Conservation (phyloP, 2,888 invertebrate species). For the Ischnus inquisitorius region DNA sequence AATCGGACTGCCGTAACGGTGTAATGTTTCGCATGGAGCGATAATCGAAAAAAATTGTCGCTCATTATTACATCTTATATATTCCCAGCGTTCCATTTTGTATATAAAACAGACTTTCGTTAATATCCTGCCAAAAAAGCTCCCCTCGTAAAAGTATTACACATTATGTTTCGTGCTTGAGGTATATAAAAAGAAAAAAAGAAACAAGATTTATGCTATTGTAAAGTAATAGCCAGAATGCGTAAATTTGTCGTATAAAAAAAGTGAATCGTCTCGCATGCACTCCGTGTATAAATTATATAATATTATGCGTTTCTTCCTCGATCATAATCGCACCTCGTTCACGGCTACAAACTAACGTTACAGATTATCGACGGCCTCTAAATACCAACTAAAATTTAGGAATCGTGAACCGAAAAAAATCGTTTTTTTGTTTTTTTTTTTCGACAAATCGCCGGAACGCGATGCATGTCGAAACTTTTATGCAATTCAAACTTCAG, state of each 20-base stretch:
- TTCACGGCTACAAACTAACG: conserved; percentile 44
- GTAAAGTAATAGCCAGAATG: conserved; percentile 21
- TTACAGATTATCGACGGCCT: conserved; percentile 38
- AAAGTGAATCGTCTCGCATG: conserved; percentile 21
- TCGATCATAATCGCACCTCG: conserved; percentile 31
- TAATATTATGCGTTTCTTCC: conserved; percentile 52
- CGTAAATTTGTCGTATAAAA: conserved; percentile 29
- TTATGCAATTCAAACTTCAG: background rate
- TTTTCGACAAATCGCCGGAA: background rate
- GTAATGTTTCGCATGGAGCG: background rate
- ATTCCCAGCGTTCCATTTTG: conserved; percentile 40
- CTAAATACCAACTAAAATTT: conserved; percentile 22
- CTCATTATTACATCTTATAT: conserved; percentile 31
- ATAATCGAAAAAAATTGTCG: conserved; percentile 33
- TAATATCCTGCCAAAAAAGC: conserved; percentile 34
- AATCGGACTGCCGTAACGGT: conserved; percentile 2
- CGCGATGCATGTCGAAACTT: conserved; percentile 5
- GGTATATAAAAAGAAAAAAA: conserved; percentile 40
- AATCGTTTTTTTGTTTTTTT: conserved; percentile 6
- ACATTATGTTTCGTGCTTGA: background rate
- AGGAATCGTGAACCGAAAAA: conserved; percentile 24
- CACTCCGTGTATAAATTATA: conserved; percentile 27
- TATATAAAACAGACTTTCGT: conserved; percentile 53
- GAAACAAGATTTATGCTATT: conserved; percentile 5
- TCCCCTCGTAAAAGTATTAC: conserved; percentile 37